Percentiles rank a stretch among this genome's conserved stretches.
Evolutionary conservation across 2,113 vertebrate genomes (phyloP).

Genomic region (Pangasianodon hypophthalmus): DNA sequence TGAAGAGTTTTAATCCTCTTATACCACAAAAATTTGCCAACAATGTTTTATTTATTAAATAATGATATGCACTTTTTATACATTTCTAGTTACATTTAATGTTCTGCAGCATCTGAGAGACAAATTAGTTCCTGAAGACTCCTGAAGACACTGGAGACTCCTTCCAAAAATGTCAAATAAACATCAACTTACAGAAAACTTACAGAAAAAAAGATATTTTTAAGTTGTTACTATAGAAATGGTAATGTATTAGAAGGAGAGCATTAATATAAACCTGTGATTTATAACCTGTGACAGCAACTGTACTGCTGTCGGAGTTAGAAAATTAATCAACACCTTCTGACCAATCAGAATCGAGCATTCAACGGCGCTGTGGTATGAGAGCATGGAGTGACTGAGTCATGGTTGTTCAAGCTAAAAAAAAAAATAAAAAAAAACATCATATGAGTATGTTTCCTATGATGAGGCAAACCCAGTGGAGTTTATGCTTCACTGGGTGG

Average conservation of each 20-base stretch:
- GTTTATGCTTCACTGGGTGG: conserved; percentile 5
- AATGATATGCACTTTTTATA: not conserved
- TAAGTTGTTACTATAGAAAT: not conserved
- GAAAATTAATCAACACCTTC: not conserved
- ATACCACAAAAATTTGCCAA: not conserved
- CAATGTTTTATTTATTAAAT: not conserved
- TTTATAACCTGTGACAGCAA: not conserved
- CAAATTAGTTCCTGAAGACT: not conserved
- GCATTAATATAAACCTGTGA: not conserved
- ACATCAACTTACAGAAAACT: not conserved
- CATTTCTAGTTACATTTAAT: not conserved
- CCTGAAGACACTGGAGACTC: too few species aligned
- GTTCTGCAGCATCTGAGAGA: not conserved
- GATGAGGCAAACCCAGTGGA: conserved; percentile 4
- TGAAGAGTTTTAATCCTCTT: not conserved
- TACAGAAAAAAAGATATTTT: too few species aligned
- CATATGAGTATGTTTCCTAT: not conserved
- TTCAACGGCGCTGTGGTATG: not conserved
- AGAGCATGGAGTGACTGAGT: not conserved
- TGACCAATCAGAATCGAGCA: conserved; percentile 1
- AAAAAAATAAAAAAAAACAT: not conserved
- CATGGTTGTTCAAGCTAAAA: not conserved
- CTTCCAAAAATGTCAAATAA: not conserved
- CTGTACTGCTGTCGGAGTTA: not conserved
- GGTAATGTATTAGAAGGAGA: not conserved